Evolutionary conservation across 1,140 invertebrate species (phyloP).

Genomic region (Venturia canescens): DNA sequence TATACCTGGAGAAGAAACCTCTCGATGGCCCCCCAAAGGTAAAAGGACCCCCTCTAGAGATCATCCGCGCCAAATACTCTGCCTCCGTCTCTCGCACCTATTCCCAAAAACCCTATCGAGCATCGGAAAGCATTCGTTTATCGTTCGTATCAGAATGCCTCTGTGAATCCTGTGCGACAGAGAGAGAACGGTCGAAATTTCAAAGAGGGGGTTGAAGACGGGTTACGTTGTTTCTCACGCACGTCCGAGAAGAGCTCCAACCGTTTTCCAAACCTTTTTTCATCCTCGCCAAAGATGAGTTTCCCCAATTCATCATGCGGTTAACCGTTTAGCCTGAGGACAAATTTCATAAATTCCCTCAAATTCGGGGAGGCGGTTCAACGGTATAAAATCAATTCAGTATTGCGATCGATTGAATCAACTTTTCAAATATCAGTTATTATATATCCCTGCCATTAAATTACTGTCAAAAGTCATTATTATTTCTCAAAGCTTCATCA

Average conservation of each 20-base stretch:
- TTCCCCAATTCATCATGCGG: constrained; percentile 22
- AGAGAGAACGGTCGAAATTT: constrained; percentile 11
- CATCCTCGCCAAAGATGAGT: not conserved
- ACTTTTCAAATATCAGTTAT: too few relatives aligned
- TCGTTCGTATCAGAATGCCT: constrained; percentile 48
- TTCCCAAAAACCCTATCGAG: not conserved
- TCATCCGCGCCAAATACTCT: constrained; percentile 18
- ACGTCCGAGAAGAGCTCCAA: constrained; percentile 30
- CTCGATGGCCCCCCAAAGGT: constrained; percentile 5
- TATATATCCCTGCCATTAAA: too few relatives aligned
- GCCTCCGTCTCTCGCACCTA: constrained; percentile 2
- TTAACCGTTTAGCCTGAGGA: constrained; percentile 35
- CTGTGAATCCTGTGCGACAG: constrained; percentile 5
- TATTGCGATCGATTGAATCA: too few relatives aligned
- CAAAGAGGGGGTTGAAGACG: not conserved
- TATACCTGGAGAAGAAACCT: constrained; percentile 19
- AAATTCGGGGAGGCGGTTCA: not conserved
- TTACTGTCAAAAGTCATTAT: too few relatives aligned
- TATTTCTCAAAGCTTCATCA: too few relatives aligned
- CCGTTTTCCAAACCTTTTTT: constrained; percentile 41
- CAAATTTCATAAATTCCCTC: not conserved
- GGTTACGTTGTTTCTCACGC: constrained; percentile 33
- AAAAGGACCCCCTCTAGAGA: constrained; percentile 26
- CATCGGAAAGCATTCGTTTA: constrained; percentile 48
- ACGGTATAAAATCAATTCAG: too few relatives aligned